phyloP scores from a whole-genome alignment of 23 tunicate genomes.

The Phallusia fumigata region DNA sequence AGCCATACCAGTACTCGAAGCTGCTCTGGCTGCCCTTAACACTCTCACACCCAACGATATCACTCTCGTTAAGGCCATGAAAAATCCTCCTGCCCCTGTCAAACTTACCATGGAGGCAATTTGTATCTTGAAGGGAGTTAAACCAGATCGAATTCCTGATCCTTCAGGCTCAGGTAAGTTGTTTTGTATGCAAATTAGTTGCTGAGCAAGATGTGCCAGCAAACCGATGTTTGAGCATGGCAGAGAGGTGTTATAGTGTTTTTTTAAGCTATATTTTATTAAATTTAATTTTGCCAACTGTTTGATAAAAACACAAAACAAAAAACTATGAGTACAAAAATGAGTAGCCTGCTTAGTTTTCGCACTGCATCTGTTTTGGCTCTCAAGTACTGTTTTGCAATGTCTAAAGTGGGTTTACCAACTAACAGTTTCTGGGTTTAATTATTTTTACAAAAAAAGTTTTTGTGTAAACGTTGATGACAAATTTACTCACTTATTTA shows the following conservation, averaged over 20 bases:
- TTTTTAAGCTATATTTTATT: neutral
- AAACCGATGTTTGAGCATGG: neutral
- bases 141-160: constrained; percentile 91
- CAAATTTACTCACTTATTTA: no score
- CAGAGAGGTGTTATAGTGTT: neutral
- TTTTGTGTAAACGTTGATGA: no score
- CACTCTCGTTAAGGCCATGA: constrained; percentile 90
- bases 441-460: no score
- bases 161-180: constrained; percentile 92
- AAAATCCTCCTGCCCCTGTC: constrained; percentile 91
- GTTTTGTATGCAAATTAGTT: neutral
- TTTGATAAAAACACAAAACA: no score
- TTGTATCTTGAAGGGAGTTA: constrained; percentile 89
- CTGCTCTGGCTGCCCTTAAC: constrained; percentile 87
- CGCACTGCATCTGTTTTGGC: no score
- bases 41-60: constrained; percentile 92
- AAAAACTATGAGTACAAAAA: no score
- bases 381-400: no score
- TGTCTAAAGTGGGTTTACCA: no score
- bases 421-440: no score
- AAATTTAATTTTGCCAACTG: no score
- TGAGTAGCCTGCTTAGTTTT: no score
- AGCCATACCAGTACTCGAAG: constrained; percentile 95
- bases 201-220: neutral
- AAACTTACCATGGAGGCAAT: constrained; percentile 93